These are phyloP conservation scores for Drosophila vallismaia DNA, from an alignment of 2,888 invertebrate genomes.

Conservation along the genomic window DNA sequence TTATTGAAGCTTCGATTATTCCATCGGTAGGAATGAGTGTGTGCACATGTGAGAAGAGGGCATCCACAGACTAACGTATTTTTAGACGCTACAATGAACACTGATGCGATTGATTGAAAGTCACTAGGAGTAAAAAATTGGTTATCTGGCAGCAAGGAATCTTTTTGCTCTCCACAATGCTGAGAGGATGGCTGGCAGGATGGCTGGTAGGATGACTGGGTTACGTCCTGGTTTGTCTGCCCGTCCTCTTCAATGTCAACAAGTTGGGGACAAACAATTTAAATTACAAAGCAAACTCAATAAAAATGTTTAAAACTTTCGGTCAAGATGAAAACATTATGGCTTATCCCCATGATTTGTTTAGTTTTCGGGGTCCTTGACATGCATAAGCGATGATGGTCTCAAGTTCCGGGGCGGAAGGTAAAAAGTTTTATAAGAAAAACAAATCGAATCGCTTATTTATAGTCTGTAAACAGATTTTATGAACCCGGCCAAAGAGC, in stretches of 20 bases:
- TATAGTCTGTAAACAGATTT: conserved; percentile 78
- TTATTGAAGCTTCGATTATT: conserved; percentile 69
- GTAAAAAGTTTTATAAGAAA: conserved; percentile 67
- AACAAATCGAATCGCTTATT: conserved; percentile 76
- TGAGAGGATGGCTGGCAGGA: background rate
- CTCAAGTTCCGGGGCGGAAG: conserved; percentile 3
- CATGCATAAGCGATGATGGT: conserved; percentile 74
- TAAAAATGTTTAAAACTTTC: conserved; percentile 72
- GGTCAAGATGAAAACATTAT: conserved; percentile 45
- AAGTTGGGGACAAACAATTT: conserved; percentile 75
- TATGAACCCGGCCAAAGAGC: conserved; percentile 71
- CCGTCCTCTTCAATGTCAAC: conserved; percentile 59
- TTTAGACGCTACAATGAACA: conserved; percentile 75
- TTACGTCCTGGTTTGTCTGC: background rate
- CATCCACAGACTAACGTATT: conserved; percentile 50
- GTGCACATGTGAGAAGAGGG: conserved; percentile 33
- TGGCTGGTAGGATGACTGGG: background rate
- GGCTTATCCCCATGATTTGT: conserved; percentile 65
- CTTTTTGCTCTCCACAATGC: conserved; percentile 6
- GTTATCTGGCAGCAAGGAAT: conserved; percentile 44
- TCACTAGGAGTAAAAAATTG: conserved; percentile 70
- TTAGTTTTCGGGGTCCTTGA: conserved; percentile 70
- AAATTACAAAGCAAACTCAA: conserved; percentile 78
- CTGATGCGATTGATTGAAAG: conserved; percentile 78
- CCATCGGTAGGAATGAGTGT: conserved; percentile 25